A percentile compares a stretch with the other conserved stretches of the same genome.
These are phyloP conservation scores for Idaea biselata DNA, from an alignment of 2,888 invertebrate species.

Conservation along the genomic window DNA sequence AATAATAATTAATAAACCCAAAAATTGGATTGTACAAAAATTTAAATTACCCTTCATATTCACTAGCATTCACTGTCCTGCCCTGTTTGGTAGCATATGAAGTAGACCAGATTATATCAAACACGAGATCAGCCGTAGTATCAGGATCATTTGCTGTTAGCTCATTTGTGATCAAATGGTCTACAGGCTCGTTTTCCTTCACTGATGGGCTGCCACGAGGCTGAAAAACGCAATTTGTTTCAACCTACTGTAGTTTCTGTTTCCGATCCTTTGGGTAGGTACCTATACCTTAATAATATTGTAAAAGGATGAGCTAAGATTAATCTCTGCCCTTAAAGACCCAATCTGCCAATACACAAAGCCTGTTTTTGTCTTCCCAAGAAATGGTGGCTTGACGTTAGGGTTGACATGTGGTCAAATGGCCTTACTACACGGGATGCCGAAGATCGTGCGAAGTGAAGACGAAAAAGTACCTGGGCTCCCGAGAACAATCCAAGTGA, in stretches of 20 bases:
- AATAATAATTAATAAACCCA: too few species aligned
- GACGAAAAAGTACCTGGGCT: too few species aligned
- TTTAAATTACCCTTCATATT: slow-evolving; percentile 60
- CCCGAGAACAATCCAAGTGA: too few species aligned
- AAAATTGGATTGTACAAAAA: not conserved
- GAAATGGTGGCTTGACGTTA: too few species aligned
- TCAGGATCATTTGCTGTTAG: slow-evolving; percentile 82
- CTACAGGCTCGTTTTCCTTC: slow-evolving; percentile 76
- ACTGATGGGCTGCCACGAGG: slow-evolving; percentile 72
- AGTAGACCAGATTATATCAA: slow-evolving; percentile 81
- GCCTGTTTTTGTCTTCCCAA: too few species aligned
- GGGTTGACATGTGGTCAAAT: too few species aligned
- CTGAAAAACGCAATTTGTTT: slow-evolving; percentile 37
- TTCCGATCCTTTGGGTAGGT: not conserved
- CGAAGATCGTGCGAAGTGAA: too few species aligned
- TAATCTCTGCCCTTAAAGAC: too few species aligned
- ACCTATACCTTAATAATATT: not conserved
- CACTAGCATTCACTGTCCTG: slow-evolving; percentile 43
- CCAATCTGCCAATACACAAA: too few species aligned
- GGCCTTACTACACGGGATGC: too few species aligned
- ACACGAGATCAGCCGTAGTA: slow-evolving; percentile 76
- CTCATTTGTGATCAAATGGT: slow-evolving; percentile 54
- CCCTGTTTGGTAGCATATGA: slow-evolving; percentile 82
- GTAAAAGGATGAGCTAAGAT: too few species aligned
- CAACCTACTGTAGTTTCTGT: too few species aligned